Base-by-base conservation (phyloP, 1,140 invertebrate genomes). In the Atta texana region DNA sequence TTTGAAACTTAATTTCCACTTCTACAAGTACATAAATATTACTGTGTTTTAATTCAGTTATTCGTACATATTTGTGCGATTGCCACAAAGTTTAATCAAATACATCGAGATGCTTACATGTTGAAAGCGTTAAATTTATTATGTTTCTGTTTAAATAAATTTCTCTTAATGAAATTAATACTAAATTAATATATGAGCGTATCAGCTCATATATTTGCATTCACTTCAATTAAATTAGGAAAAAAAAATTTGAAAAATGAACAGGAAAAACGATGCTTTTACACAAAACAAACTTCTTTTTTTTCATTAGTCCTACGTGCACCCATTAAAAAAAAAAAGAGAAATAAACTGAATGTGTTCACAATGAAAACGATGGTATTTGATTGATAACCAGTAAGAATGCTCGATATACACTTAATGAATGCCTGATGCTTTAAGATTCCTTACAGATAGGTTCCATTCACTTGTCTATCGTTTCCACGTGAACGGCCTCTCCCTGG, bases 361-460 rank as follows among this genome's bases (percentile, higher is more conserved):
- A 21, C 18, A 49, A 28, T 77, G 44, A 39, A 84, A 87, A 66
- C 39, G 72, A 69, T 31, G 59, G 59, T 39, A 0, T 92, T 75
- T 88, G 88, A 1, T 34, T 18, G 44, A 18, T 86, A 87, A 91
- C 49, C 72, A 59, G 14, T 57, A 89, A 80, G 80, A 91, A 88
- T 69, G 72, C 55, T 51, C 53, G 77, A 55, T 66, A 34, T 39
- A 39, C 10, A 66, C 31, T 84, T 87, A 88, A 92, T 86, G 89
- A 92, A 92, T 92, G 90, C 85, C 88, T 80, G 87, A 92, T 89
- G 87, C 75, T 78, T 91, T 78, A 64, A 80, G 87, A 92, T 91
- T 90, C 72, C 57, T 86, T 57, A 18, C 39, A 64, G 71, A 72
- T 85, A 66, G 51, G 14, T 31, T 63, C 63, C 57, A 53, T 64